Evolutionary conservation across 2,888 invertebrate species (phyloP), one percentile per base, ranked within the genome.

Genomic region (Nineta flava): DNA sequence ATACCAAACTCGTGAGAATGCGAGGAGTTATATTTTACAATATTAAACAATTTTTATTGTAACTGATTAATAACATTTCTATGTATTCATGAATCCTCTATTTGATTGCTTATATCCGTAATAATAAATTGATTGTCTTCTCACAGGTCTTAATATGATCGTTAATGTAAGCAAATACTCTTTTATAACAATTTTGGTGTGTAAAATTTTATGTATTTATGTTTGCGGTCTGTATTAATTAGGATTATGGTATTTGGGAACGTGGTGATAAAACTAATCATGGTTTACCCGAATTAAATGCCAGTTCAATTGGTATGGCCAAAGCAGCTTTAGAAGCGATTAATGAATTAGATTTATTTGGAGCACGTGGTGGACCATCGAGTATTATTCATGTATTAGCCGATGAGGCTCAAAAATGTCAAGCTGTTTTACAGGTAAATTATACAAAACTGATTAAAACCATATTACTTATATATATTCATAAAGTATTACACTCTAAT

Each of bases 261-360:
- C 76, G 99, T 61, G 99, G 99, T 35, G 99, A 99, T 65, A 99
- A 99, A 72, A 97, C 97, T 13, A 99, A 99, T 69, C 97, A 99
- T 71, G 99, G 99, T 26, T 74, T 96, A 53, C 94, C 96, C 2
- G 99, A 99, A 68, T 73, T 99, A 6, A 99, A 99, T 72, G 95
- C 97, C 12, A 95, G 94, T 63, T 96, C 96, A 12, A 96, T 99
- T 65, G 99, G 99, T 45, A 96, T 99, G 95, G 97, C 96, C 1
- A 99, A 97, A 71, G 96, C 96, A 49, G 97, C 97, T 3, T 69
- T 97, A 53, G 96, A 97, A 71, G 92, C 97, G 12, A 88, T 99
- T 83, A 95, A 96, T 71, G 97, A 97, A 66, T 71, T 99, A 52
- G 97, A 99, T 71, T 73, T 99, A 50, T 99, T 99, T 74, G 97